Percentiles rank a stretch among this genome's conserved stretches.
Evolutionary conservation across 2,888 invertebrate genomes (phyloP).

Genomic region (Lydus trimaculatus): DNA sequence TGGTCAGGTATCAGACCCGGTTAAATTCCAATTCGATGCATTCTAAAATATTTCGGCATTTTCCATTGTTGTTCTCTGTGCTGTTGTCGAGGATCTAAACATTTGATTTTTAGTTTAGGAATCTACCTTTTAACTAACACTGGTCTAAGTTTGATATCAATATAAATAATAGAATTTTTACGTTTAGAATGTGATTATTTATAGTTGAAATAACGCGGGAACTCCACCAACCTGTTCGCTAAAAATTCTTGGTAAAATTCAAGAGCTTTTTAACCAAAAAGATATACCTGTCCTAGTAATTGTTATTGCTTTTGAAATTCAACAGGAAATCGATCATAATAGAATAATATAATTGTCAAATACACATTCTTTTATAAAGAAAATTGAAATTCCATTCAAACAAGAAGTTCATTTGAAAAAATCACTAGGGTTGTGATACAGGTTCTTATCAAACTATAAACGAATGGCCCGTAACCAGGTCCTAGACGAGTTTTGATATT

Average conservation of each 20-base stretch:
- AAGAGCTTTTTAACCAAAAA: not conserved
- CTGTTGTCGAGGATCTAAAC: slow-evolving; percentile 20
- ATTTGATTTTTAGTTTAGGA: slow-evolving; percentile 19
- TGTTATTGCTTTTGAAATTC: not conserved
- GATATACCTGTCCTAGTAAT: not conserved
- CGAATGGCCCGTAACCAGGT: not conserved
- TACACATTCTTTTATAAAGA: not conserved
- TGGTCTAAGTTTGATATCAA: not conserved
- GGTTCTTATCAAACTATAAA: not conserved
- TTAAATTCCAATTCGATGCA: slow-evolving; percentile 31
- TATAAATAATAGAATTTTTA: not conserved
- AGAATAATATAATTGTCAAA: not conserved
- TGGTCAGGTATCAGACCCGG: slow-evolving; percentile 13
- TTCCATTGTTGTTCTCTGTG: not conserved
- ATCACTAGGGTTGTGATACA: not conserved
- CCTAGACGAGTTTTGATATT: slow-evolving; percentile 1
- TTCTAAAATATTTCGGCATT: slow-evolving; percentile 25
- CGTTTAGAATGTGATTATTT: not conserved
- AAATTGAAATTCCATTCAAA: too few relatives aligned
- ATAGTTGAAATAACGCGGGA: not conserved
- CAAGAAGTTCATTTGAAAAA: not conserved
- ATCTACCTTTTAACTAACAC: not conserved
- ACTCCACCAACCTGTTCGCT: not conserved
- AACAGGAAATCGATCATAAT: not conserved
- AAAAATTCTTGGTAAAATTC: not conserved